Evolutionary conservation across 2,888 invertebrate species (phyloP), one percentile per base, ranked within the genome.

Genomic region (Bedellia somnulentella): DNA sequence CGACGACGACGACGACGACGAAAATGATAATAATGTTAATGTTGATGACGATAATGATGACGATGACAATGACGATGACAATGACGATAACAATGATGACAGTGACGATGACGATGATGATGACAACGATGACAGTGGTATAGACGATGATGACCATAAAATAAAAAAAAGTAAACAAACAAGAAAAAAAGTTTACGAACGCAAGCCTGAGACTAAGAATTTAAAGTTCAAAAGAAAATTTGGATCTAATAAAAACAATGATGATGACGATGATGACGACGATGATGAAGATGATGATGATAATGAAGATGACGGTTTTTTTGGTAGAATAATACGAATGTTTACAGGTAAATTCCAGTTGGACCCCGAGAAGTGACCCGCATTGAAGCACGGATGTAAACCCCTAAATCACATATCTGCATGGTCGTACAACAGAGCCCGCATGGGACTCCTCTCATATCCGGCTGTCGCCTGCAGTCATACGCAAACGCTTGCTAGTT

Each of bases 381-480:
- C 63, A 64, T 58, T 54, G 57, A 57, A 52, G 54, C 54, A 57
- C 56, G 52, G 51, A 51, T 6, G 5, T 5, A 9, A 18, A 18
- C 5, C 46, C 43, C 54, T 57, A 49, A 48, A 42, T 54, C 53
- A 60, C 57, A 63, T 70, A 66, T 70, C 73, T 75, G 75, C 75
- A 75, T 73, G 75, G 73, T 70, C 67, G 43, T 29, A 24, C 11
- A 24, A 14, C 17, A 25, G 56, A 48, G 42, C 62, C 62, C 63
- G 70, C 71, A 71, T 76, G 75, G 76, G 57, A 32, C 35, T 30
- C 31, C 24, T 57, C 59, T n/a, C 63, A 12, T 47, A 47, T 46
- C 46, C 71, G 80, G 80, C 78, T 78, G 71, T 80, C 80, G 81
- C 80, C 81, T 81, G 81, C 81, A 81, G 81, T 80, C 80, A 78